Conservation (phyloP, 2,888 invertebrate genomes). For the Mactromeris polynyma region DNA sequence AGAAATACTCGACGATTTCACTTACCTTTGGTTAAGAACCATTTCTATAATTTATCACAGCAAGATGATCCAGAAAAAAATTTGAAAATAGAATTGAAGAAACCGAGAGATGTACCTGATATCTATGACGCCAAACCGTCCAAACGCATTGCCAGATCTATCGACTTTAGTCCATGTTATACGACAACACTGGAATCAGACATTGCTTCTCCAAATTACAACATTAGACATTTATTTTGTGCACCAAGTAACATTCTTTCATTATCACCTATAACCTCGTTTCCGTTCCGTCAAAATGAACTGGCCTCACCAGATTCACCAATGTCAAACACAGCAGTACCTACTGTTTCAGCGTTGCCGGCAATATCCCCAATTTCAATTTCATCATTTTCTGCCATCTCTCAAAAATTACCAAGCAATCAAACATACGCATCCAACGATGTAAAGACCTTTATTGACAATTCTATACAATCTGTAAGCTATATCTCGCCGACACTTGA, state of each 20-base stretch:
- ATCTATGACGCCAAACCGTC: constrained; percentile 36
- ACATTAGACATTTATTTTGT: constrained; percentile 33
- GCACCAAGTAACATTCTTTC: constrained; percentile 42
- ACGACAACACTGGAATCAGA: not conserved
- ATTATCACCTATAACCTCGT: constrained; percentile 68
- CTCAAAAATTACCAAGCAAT: not conserved
- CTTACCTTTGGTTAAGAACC: constrained; percentile 49
- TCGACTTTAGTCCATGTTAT: constrained; percentile 42
- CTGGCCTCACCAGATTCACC: constrained; percentile 71
- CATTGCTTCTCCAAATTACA: not conserved
- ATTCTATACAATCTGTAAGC: not conserved
- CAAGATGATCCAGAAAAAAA: not conserved
- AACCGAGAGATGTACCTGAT: not conserved
- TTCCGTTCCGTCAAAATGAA: constrained; percentile 69
- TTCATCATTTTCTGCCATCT: not conserved
- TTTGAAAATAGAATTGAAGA: not conserved
- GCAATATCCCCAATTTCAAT: not conserved
- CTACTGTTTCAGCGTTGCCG: not conserved
- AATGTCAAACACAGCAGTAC: constrained; percentile 8
- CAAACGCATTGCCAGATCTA: constrained; percentile 39
- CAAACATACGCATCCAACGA: not conserved
- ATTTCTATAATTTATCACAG: not conserved
- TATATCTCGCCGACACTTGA: not conserved
- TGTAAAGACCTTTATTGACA: not conserved
- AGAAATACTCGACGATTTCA: constrained; percentile 22